Percentiles rank a stretch among this genome's conserved stretches.
Conservation (phyloP, 2,113 vertebrate genomes). For the Dasypus novemcinctus region DNA sequence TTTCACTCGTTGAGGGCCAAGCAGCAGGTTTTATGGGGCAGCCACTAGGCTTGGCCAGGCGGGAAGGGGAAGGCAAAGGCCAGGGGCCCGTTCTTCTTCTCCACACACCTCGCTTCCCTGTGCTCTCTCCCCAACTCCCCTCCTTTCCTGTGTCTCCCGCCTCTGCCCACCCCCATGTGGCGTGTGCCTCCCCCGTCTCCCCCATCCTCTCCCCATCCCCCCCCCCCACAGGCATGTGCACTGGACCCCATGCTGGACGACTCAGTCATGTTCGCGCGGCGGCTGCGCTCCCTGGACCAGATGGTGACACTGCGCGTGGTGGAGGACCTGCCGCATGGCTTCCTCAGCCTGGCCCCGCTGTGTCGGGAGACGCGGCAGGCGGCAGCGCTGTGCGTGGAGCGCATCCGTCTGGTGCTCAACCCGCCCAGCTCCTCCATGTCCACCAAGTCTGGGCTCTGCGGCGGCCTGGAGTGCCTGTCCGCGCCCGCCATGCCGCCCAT, state of each 20-base stretch:
- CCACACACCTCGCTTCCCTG: neutral
- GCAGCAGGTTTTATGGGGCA: neutral
- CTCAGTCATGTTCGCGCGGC: constrained; percentile 93
- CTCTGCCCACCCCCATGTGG: neutral
- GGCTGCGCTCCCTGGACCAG: constrained; percentile 85
- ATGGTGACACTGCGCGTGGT: constrained; percentile 90
- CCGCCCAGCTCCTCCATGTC: neutral
- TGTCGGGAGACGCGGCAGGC: constrained; percentile 90
- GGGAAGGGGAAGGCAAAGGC: neutral
- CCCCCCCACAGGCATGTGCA: constrained; percentile 87
- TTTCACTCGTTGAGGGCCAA: neutral
- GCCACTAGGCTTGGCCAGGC: neutral
- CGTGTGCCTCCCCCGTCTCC: neutral
- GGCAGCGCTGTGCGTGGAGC: constrained; percentile 85
- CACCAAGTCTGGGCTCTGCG: constrained; percentile 59
- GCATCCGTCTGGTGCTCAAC: constrained; percentile 86
- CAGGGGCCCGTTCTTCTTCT: neutral
- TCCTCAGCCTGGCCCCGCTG: constrained; percentile 91
- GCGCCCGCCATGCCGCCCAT: accelerated
- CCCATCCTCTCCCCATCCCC: too few relatives aligned
- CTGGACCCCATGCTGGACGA: constrained; percentile 95
- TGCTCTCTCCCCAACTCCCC: neutral
- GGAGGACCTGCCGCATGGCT: constrained; percentile 94
- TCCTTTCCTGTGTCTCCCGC: accelerated
- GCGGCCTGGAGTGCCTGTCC: neutral